Percentiles rank a stretch among this genome's conserved stretches.
Conservation (phyloP, 2,797 vertebrate genomes). For the Hipposideros larvatus region DNA sequence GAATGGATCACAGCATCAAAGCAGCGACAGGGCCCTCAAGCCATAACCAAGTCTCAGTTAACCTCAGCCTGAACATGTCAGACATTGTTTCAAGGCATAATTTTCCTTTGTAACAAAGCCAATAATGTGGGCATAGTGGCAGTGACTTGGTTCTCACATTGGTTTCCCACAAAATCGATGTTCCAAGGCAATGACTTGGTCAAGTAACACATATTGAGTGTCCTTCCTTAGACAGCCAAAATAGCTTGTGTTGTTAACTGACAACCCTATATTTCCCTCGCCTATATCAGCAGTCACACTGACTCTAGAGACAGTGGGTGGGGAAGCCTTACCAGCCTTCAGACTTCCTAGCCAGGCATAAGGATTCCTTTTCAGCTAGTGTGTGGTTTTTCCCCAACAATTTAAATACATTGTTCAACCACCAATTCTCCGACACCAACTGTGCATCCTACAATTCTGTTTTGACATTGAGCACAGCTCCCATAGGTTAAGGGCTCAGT, state of each 20-base stretch:
- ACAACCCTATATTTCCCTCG: not conserved
- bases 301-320: not conserved
- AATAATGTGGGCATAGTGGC: slow-evolving; percentile 41
- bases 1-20: slow-evolving; percentile 54
- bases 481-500: not conserved
- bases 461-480: not conserved
- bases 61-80: slow-evolving; percentile 48
- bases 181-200: not conserved
- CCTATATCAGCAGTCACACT: not conserved
- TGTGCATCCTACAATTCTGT: not conserved
- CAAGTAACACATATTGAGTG: not conserved
- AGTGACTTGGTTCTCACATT: not conserved
- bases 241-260: not conserved
- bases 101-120: slow-evolving; percentile 56
- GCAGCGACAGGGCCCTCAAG: not conserved
- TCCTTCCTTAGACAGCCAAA: not conserved
- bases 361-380: not conserved
- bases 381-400: not conserved
- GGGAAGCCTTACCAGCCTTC: not conserved
- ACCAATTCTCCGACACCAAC: not conserved
- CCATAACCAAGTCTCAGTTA: slow-evolving; percentile 20
- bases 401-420: not conserved
- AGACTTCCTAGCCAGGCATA: not conserved
- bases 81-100: slow-evolving; percentile 1
- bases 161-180: slow-evolving; percentile 46